Percentiles rank a stretch among this genome's conserved stretches.
phyloP scores from a whole-genome alignment of 2,888 invertebrate genomes.

The Nowickia ferox region DNA sequence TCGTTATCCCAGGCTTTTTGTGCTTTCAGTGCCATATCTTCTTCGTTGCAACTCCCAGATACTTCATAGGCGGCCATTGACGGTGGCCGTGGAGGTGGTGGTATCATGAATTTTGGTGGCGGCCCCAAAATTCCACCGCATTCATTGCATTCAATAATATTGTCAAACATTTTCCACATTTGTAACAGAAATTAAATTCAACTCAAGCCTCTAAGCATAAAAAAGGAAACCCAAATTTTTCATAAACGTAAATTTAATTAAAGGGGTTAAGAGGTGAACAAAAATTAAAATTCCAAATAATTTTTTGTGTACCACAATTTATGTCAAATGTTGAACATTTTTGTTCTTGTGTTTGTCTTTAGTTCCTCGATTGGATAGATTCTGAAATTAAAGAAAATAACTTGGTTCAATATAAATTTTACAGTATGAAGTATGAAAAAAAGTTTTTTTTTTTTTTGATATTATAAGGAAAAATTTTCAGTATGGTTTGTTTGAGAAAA shows the following conservation, averaged over 20 bases:
- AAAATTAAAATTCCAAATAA: constrained; percentile 58
- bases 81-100: constrained; percentile 82
- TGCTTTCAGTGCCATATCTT: constrained; percentile 78
- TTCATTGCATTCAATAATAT: constrained; percentile 82
- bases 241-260: constrained; percentile 46
- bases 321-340: constrained; percentile 64
- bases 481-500: too few species aligned
- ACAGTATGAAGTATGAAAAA: too few species aligned
- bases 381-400: constrained; percentile 36
- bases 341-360: constrained; percentile 29
- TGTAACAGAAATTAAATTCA: constrained; percentile 67
- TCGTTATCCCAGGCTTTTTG: constrained; percentile 82
- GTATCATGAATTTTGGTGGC: constrained; percentile 82
- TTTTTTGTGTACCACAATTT: constrained; percentile 41
- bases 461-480: too few species aligned
- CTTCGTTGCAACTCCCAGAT: constrained; percentile 79
- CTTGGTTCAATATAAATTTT: too few species aligned
- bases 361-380: constrained; percentile 12
- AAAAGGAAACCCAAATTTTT: constrained; percentile 30
- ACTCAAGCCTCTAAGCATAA: constrained; percentile 29
- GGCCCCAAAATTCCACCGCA: constrained; percentile 82
- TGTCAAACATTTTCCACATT: constrained; percentile 83
- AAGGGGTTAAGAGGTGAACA: constrained; percentile 17
- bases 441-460: too few species aligned
- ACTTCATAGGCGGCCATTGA: constrained; percentile 79